phyloP scores from a whole-genome alignment of 1,140 invertebrate genomes.

The Galendromus occidentalis region DNA sequence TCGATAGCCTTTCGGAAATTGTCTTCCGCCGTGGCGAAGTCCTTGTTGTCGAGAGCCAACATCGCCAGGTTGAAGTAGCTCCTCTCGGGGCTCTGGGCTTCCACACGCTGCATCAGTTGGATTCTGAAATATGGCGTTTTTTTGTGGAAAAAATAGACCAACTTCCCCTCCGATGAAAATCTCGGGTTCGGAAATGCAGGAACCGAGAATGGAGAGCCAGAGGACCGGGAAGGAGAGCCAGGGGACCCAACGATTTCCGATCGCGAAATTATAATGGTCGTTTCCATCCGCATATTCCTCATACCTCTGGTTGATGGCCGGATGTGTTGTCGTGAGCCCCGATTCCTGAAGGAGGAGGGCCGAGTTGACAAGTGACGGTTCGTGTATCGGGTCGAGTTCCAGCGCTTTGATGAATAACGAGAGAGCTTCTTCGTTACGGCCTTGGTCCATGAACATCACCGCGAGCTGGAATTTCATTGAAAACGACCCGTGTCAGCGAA shows the following conservation, averaged over 20 bases:
- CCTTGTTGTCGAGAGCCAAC: constrained; percentile 83
- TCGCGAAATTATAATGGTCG: constrained; percentile 22
- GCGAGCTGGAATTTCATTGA: constrained; percentile 24
- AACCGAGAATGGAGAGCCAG: no score
- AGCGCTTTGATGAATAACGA: constrained; percentile 28
- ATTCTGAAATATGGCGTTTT: constrained; percentile 19
- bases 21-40: constrained; percentile 46
- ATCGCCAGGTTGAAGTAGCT: constrained; percentile 84
- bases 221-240: no score
- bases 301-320: constrained; percentile 20
- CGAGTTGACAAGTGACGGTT: constrained; percentile 21
- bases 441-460: constrained; percentile 28
- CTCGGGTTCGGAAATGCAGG: background rate
- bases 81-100: constrained; percentile 34
- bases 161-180: constrained; percentile 13
- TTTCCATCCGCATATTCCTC: no score
- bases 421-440: constrained; percentile 23
- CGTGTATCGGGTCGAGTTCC: constrained; percentile 28
- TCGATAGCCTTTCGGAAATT: constrained; percentile 28
- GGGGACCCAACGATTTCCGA: no score
- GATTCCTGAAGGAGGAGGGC: constrained; percentile 18
- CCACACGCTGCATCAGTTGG: constrained; percentile 16
- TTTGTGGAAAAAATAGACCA: no score
- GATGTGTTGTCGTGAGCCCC: constrained; percentile 8
- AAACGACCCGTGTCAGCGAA: background rate